Percentiles rank a stretch among this genome's conserved stretches.
Evolutionary conservation across 2,888 invertebrate genomes (phyloP).

Genomic region (Altica lythri): DNA sequence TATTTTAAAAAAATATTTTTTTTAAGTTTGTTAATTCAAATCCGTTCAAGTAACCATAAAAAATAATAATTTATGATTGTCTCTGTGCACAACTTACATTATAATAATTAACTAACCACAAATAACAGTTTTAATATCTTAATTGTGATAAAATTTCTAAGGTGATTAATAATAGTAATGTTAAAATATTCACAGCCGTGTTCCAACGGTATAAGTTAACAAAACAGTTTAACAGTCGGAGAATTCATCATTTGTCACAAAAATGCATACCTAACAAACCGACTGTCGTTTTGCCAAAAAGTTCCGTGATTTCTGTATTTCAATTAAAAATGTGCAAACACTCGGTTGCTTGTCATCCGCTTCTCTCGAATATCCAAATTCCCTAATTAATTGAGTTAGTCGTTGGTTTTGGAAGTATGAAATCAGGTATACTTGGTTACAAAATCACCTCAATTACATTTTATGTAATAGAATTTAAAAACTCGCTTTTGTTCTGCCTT

Average conservation of each 20-base stretch:
- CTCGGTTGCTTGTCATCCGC: constrained; percentile 51
- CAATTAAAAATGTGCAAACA: constrained; percentile 56
- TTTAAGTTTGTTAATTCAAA: no score
- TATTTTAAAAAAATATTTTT: no score
- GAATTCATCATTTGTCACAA: constrained; percentile 17
- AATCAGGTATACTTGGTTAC: constrained; percentile 4
- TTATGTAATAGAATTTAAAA: constrained; percentile 9
- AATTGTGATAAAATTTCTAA: no score
- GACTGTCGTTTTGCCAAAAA: constrained; percentile 43
- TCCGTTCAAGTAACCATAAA: no score
- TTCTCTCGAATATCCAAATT: constrained; percentile 43
- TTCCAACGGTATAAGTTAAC: constrained; percentile 6
- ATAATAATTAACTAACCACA: no score
- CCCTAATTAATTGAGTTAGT: constrained; percentile 52
- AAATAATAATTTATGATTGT: no score
- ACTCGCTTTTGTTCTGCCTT: no score
- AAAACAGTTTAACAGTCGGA: constrained; percentile 12
- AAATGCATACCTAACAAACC: constrained; percentile 52
- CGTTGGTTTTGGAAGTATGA: constrained; percentile 9
- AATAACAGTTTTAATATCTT: no score
- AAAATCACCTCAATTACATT: constrained; percentile 8
- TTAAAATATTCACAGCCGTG: not conserved
- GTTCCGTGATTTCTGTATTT: constrained; percentile 49
- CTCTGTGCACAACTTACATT: no score
- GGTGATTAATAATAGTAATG: no score